Conservation (phyloP, 2,113 vertebrate genomes). For the human region DNA sequence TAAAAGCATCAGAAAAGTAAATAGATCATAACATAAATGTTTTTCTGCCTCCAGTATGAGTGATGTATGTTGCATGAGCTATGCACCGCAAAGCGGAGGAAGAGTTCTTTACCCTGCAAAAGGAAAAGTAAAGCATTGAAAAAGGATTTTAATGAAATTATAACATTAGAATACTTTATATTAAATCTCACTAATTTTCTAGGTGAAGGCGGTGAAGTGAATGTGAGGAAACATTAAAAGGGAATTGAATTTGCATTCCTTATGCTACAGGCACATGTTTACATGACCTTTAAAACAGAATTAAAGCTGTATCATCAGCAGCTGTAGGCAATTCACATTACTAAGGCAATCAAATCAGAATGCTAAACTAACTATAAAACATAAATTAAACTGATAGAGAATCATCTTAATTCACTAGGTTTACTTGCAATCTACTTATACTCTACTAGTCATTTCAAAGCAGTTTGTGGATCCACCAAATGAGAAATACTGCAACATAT, state of each 20-base stretch:
- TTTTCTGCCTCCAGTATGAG: conserved; percentile 45
- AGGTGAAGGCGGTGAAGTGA: conserved; percentile 82
- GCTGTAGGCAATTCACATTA: conserved; percentile 89
- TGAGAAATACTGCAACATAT: conserved; percentile 42
- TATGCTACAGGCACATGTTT: conserved; percentile 87
- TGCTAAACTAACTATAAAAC: conserved; percentile 90
- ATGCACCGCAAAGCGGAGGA: conserved; percentile 35
- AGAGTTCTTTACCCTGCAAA: conserved; percentile 73
- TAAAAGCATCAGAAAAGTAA: conserved; percentile 57
- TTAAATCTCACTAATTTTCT: conserved; percentile 82
- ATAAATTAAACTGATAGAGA: conserved; percentile 87
- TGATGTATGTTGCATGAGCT: conserved; percentile 44
- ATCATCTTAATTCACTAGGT: conserved; percentile 85
- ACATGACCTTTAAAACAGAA: conserved; percentile 92
- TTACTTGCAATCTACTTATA: conserved; percentile 84
- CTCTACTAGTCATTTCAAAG: conserved; percentile 81
- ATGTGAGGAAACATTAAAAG: conserved; percentile 85
- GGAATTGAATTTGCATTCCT: conserved; percentile 88
- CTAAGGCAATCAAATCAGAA: conserved; percentile 89
- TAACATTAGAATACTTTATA: conserved; percentile 72
- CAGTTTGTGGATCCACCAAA: conserved; percentile 62
- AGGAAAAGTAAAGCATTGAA: conserved; percentile 61
- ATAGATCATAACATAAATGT: conserved; percentile 50
- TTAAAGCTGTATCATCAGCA: conserved; percentile 89
- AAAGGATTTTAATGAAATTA: conserved; percentile 73